Evolutionary conservation across 2,888 invertebrate genomes (phyloP).

Genomic region (Antheraea yamamai): DNA sequence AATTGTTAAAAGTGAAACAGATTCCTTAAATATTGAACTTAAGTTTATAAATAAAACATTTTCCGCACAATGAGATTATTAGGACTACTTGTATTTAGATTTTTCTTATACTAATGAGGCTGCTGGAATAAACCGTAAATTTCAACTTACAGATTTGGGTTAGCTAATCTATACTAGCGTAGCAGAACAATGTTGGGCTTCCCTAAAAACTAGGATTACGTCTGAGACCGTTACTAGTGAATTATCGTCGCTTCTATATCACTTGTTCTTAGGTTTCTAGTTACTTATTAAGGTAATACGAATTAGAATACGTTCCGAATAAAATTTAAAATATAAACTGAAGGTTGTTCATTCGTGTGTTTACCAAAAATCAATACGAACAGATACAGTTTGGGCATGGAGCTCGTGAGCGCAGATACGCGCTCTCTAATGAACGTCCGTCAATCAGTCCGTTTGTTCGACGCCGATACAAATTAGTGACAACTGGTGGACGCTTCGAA

Average conservation of each 20-base stretch:
- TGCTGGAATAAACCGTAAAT: neutral
- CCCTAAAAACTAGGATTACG: neutral
- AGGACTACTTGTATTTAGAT: too few relatives aligned
- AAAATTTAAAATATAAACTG: neutral
- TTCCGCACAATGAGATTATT: too few relatives aligned
- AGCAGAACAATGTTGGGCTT: neutral
- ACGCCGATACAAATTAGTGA: constrained; percentile 67
- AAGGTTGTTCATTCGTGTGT: neutral
- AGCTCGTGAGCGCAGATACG: constrained; percentile 13
- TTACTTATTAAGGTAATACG: neutral
- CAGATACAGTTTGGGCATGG: constrained; percentile 10
- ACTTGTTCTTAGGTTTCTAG: neutral
- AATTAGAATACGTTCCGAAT: neutral
- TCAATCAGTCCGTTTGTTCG: constrained; percentile 72
- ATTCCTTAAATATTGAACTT: neutral
- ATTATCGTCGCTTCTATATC: neutral
- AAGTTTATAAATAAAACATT: neutral
- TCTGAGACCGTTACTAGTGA: neutral
- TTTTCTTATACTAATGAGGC: neutral
- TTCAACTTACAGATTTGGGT: too few relatives aligned
- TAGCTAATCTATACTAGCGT: too few relatives aligned
- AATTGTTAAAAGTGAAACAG: neutral
- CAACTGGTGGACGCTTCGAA: constrained; percentile 49
- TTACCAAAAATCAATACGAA: constrained; percentile 14
- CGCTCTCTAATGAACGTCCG: constrained; percentile 66